Evolutionary conservation across 2,888 invertebrate species (phyloP).

Genomic region (Athrips mouffetella): DNA sequence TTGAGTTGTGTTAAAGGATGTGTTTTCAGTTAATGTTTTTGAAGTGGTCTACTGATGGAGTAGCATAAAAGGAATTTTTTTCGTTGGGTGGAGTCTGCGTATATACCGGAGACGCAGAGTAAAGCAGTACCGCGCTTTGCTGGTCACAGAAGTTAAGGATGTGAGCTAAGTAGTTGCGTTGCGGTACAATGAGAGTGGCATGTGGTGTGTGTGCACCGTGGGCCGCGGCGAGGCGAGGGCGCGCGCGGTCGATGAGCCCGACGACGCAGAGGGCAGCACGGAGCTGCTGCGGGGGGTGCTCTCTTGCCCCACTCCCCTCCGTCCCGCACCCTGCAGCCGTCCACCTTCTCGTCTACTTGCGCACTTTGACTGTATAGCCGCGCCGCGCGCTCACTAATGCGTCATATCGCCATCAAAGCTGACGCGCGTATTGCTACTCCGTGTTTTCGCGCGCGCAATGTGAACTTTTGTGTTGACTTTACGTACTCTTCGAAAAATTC

Average conservation of each 20-base stretch:
- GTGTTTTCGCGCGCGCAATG: slow-evolving; percentile 64
- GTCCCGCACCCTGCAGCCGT: slow-evolving; percentile 41
- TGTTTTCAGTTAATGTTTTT: no score
- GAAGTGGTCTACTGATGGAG: no score
- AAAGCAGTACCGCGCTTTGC: background rate
- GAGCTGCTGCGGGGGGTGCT: slow-evolving; percentile 53
- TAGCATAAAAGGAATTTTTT: background rate
- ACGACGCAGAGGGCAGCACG: slow-evolving; percentile 73
- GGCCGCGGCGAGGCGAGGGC: slow-evolving; percentile 54
- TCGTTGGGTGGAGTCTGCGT: background rate
- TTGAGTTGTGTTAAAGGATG: no score
- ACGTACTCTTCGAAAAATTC: slow-evolving; percentile 31
- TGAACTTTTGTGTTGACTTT: slow-evolving; percentile 68
- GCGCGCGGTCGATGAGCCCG: slow-evolving; percentile 76
- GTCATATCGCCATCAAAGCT: slow-evolving; percentile 64
- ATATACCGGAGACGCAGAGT: background rate
- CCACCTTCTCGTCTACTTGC: slow-evolving; percentile 57
- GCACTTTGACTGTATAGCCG: slow-evolving; percentile 46
- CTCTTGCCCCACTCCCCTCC: slow-evolving; percentile 34
- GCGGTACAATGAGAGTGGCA: slow-evolving; percentile 58
- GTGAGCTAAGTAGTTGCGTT: slow-evolving; percentile 27
- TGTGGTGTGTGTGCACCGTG: slow-evolving; percentile 34
- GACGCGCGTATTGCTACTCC: slow-evolving; percentile 54
- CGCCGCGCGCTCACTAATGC: slow-evolving; percentile 77
- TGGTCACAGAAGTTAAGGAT: background rate